phyloP scores from a whole-genome alignment of 1,140 invertebrate genomes.

The Arctopsyche grandis region DNA sequence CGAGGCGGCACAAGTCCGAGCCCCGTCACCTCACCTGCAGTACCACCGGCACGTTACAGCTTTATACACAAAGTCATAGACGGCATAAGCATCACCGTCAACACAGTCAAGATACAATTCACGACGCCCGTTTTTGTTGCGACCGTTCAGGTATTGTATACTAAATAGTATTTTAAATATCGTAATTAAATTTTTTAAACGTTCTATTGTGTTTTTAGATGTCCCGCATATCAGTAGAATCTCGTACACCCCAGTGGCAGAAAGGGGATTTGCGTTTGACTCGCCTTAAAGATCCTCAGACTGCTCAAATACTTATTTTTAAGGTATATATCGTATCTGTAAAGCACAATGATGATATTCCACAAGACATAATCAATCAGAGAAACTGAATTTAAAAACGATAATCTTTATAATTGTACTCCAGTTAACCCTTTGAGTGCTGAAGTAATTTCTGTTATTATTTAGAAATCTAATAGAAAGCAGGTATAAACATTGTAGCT shows the following conservation, averaged over 20 bases:
- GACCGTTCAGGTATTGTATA: constrained; percentile 82
- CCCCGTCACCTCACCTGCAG: constrained; percentile 60
- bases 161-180: not conserved
- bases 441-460: too few species aligned
- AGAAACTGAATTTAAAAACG: too few species aligned
- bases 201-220: constrained; percentile 70
- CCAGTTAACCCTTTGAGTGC: too few species aligned
- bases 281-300: constrained; percentile 87
- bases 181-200: constrained; percentile 20
- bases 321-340: constrained; percentile 67
- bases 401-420: too few species aligned
- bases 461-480: too few species aligned
- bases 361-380: too few species aligned
- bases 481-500: too few species aligned
- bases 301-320: constrained; percentile 93
- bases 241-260: constrained; percentile 90
- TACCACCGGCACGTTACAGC: constrained; percentile 68
- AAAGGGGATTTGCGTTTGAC: constrained; percentile 86
- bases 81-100: constrained; percentile 95
- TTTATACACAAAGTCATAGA: constrained; percentile 86
- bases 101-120: constrained; percentile 93
- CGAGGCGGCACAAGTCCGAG: constrained; percentile 68
- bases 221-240: constrained; percentile 91
- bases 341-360: too few species aligned
- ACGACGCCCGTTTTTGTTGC: constrained; percentile 94